Evolutionary conservation across 2,888 invertebrate species (phyloP).

Genomic region (Plutella xylostella): DNA sequence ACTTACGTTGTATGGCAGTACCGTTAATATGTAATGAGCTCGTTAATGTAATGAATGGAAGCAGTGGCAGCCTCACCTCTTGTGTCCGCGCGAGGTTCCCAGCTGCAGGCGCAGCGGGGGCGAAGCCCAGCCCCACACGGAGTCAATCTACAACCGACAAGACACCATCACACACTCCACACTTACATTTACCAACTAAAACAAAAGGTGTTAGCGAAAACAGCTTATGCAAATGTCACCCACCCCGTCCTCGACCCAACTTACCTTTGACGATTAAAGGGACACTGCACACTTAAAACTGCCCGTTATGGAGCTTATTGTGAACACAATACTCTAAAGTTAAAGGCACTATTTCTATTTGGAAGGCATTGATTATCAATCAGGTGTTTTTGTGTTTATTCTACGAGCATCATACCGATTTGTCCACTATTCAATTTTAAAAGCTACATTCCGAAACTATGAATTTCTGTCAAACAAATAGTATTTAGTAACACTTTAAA

Average conservation of each 20-base stretch:
- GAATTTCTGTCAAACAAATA: neutral
- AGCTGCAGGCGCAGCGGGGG: constrained; percentile 87
- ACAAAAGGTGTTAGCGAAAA: constrained; percentile 13
- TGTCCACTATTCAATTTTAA: constrained; percentile 42
- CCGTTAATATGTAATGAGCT: neutral
- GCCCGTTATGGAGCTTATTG: constrained; percentile 38
- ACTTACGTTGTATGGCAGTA: neutral
- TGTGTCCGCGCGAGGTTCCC: constrained; percentile 72
- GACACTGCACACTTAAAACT: constrained; percentile 35
- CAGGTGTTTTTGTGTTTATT: constrained; percentile 58
- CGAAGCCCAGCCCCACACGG: constrained; percentile 95
- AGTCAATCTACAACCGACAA: constrained; percentile 83
- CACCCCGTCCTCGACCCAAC: constrained; percentile 25
- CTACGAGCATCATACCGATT: constrained; percentile 33
- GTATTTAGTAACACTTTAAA: neutral
- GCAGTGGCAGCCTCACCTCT: constrained; percentile 42
- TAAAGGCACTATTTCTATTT: constrained; percentile 31
- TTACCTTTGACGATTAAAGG: constrained; percentile 59
- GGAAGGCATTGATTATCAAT: constrained; percentile 49
- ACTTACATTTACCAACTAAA: too few species aligned
- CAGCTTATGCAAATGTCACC: constrained; percentile 51
- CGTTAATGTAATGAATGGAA: neutral
- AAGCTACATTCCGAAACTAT: constrained; percentile 26
- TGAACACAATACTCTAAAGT: constrained; percentile 33
- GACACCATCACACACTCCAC: constrained; percentile 26